Percentiles rank a stretch among this genome's conserved stretches.
These are phyloP conservation scores for Neoarius graeffei DNA, from an alignment of 2,113 vertebrate species.

Conservation along the genomic window DNA sequence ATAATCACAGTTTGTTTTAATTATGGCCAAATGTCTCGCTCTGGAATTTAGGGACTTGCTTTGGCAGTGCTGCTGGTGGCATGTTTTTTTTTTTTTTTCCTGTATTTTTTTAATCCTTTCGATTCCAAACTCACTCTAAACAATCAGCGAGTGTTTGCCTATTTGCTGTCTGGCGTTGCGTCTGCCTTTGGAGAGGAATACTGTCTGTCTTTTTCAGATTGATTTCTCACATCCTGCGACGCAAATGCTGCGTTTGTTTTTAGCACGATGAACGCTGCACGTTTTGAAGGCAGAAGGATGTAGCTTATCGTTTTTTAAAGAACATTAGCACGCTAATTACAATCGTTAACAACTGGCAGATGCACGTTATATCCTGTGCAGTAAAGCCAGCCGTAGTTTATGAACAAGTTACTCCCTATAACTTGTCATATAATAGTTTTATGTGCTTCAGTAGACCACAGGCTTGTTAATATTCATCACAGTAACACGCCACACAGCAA, in stretches of 20 bases:
- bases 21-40: conserved; percentile 16
- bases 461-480: conserved; percentile 41
- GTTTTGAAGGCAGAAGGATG: background rate
- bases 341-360: conserved; percentile 15
- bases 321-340: background rate
- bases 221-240: background rate
- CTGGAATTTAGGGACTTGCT: conserved; percentile 18
- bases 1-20: conserved; percentile 50
- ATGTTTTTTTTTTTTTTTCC: background rate
- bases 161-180: conserved; percentile 2
- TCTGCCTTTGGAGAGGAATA: background rate
- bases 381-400: background rate
- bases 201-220: conserved; percentile 15
- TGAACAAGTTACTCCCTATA: background rate
- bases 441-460: conserved; percentile 2
- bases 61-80: background rate
- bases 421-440: conserved; percentile 11
- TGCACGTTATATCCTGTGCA: background rate
- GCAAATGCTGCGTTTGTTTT: background rate
- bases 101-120: background rate
- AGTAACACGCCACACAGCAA: conserved; percentile 14
- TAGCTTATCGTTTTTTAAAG: background rate
- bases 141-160: conserved; percentile 22
- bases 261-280: background rate
- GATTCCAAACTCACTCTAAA: background rate